A percentile compares a stretch with the other conserved stretches of the same genome.
These are phyloP conservation scores for Hypsopygia costalis DNA, from an alignment of 2,888 invertebrate species.

Conservation along the genomic window DNA sequence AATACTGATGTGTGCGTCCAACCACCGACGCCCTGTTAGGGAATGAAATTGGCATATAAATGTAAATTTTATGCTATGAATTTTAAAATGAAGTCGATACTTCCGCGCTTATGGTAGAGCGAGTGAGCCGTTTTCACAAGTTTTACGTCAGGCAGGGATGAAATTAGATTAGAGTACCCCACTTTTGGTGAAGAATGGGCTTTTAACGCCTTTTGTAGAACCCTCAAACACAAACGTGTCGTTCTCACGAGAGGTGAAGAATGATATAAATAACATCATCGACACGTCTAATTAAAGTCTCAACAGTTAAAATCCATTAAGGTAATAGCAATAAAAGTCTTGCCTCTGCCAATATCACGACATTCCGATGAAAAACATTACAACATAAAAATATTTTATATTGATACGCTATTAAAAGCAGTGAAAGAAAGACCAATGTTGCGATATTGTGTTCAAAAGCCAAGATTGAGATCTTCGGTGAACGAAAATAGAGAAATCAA, in stretches of 20 bases:
- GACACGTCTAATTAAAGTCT: too few species aligned
- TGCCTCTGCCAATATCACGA: not conserved
- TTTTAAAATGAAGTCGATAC: constrained; percentile 80
- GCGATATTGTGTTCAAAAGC: constrained; percentile 23
- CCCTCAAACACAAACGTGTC: constrained; percentile 12
- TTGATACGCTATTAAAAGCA: constrained; percentile 17
- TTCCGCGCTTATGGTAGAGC: constrained; percentile 60
- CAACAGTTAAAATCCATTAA: not conserved
- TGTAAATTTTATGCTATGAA: constrained; percentile 81
- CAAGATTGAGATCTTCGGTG: constrained; percentile 35
- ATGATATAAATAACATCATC: too few species aligned
- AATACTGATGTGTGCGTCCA: constrained; percentile 77
- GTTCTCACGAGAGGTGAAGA: too few species aligned
- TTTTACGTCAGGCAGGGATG: constrained; percentile 60
- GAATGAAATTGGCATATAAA: constrained; percentile 81
- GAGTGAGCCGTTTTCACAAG: constrained; percentile 58
- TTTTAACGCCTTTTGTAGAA: constrained; percentile 45
- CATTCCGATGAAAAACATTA: constrained; percentile 1
- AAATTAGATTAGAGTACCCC: constrained; percentile 71
- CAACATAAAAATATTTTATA: constrained; percentile 3
- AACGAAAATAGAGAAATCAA: constrained; percentile 63
- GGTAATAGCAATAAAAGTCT: constrained; percentile 14
- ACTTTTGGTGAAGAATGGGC: constrained; percentile 59
- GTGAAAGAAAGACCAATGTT: constrained; percentile 24
- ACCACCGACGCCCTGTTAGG: constrained; percentile 73